A percentile compares a stretch with the other conserved stretches of the same genome.
Evolutionary conservation across 2,797 vertebrate species (phyloP).

Genomic region (Myotis vivesi): DNA sequence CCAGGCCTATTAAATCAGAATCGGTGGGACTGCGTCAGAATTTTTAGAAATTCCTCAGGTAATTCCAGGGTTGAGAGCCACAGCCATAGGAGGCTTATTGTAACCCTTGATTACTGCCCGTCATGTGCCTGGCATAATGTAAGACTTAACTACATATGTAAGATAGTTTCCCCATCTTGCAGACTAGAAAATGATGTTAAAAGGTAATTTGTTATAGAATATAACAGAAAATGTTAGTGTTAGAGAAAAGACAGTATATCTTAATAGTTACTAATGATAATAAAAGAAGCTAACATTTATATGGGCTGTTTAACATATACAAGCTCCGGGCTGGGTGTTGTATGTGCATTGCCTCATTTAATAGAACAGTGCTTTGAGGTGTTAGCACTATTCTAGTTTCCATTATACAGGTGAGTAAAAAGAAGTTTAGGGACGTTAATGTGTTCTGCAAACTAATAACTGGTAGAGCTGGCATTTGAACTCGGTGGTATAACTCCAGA

Average conservation of each 20-base stretch:
- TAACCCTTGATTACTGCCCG: background rate
- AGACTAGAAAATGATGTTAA: background rate
- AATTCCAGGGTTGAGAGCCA: background rate
- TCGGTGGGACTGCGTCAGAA: background rate
- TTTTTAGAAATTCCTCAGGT: background rate
- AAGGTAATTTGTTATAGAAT: background rate
- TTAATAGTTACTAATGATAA: background rate
- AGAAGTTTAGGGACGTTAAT: background rate
- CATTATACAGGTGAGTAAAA: background rate
- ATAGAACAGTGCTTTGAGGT: background rate
- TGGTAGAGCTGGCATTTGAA: background rate
- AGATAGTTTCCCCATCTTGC: slow-evolving; percentile 4
- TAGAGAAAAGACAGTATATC: background rate
- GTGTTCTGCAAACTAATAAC: background rate
- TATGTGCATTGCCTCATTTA: background rate
- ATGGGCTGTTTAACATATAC: background rate
- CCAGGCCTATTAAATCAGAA: background rate
- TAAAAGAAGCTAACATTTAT: background rate
- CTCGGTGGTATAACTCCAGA: background rate
- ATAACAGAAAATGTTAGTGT: background rate
- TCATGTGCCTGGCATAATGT: background rate
- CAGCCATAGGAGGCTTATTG: background rate
- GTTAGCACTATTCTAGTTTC: background rate
- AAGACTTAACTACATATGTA: background rate
- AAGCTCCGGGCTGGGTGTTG: background rate